phyloP scores from a whole-genome alignment of 2,888 invertebrate species.

The Metacarcinus magister region DNA sequence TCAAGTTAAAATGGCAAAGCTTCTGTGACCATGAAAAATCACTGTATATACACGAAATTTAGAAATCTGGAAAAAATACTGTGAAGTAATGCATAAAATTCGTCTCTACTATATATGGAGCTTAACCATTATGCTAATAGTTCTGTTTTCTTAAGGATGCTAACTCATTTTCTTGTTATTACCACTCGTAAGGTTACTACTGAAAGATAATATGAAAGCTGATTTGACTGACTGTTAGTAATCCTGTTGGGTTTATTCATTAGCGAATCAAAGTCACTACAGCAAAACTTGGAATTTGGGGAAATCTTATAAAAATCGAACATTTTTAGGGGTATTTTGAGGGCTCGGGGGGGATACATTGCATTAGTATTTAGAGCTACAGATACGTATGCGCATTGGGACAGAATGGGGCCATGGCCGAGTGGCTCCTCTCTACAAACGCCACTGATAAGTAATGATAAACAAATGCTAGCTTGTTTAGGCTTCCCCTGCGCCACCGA shows the following conservation, averaged over 20 bases:
- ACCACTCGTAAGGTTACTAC: too few species aligned
- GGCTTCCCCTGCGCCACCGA: neutral
- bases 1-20: neutral
- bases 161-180: too few species aligned
- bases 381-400: too few species aligned
- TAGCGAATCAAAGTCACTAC: neutral
- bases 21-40: neutral
- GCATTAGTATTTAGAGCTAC: too few species aligned
- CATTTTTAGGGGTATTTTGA: too few species aligned
- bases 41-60: neutral
- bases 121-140: neutral
- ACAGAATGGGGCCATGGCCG: too few species aligned
- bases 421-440: neutral
- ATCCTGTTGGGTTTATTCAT: neutral
- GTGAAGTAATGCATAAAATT: neutral
- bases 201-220: neutral
- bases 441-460: neutral
- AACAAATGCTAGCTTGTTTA: neutral
- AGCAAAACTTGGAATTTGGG: neutral
- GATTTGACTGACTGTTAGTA: neutral
- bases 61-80: neutral
- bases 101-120: neutral
- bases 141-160: too few species aligned
- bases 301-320: too few species aligned
- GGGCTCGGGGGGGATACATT: too few species aligned